phyloP scores from a whole-genome alignment of 2,113 vertebrate genomes.

The Indicator indicator region DNA sequence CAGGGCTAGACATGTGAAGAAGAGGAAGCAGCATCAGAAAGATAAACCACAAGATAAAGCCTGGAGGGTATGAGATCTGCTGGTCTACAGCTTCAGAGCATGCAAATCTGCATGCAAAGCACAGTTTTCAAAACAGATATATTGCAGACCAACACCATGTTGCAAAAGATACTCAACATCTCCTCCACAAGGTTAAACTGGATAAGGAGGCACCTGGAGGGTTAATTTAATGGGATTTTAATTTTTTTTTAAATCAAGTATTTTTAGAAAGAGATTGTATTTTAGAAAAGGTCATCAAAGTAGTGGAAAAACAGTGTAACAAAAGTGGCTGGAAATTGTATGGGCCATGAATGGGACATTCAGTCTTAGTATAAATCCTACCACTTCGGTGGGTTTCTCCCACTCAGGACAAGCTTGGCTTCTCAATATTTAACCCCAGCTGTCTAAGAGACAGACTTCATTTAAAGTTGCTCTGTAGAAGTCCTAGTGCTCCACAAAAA shows the following conservation, averaged over 20 bases:
- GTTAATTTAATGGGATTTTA: background rate
- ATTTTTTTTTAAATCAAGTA: background rate
- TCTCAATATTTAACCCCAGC: background rate
- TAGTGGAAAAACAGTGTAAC: background rate
- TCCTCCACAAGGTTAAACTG: background rate
- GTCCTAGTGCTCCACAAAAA: background rate
- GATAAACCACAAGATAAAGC: conserved; percentile 72
- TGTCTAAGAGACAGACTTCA: background rate
- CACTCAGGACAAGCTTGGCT: background rate
- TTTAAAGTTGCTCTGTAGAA: background rate
- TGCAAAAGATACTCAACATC: background rate
- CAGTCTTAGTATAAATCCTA: background rate
- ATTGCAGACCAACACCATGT: background rate
- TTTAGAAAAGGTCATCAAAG: background rate
- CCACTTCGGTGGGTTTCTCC: background rate
- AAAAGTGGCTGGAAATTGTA: background rate
- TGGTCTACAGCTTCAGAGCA: conserved; percentile 17
- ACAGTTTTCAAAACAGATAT: background rate
- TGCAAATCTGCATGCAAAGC: conserved; percentile 5
- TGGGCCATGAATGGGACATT: background rate
- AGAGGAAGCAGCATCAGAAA: conserved; percentile 65
- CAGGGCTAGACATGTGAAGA: background rate
- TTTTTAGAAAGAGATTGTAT: background rate
- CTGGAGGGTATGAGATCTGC: conserved; percentile 56
- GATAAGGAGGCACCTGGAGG: background rate